Percentiles rank a stretch among this genome's conserved stretches.
Conservation (phyloP, 2,113 vertebrate species). For the Coptodon rendalli region DNA sequence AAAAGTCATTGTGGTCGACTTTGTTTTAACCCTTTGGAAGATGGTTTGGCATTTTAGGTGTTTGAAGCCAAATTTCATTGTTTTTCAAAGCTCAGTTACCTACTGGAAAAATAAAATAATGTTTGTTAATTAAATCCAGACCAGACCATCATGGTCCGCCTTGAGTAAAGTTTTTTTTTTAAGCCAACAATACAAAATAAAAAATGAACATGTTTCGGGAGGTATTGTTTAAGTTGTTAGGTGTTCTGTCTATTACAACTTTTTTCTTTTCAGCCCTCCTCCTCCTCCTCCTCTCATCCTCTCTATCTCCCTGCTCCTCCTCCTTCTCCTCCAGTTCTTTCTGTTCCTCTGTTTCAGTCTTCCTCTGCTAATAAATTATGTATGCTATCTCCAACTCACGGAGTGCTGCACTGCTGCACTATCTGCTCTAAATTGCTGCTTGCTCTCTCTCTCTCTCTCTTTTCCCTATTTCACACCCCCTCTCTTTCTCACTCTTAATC, state of each 20-base stretch:
- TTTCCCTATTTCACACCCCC: conserved; percentile 33
- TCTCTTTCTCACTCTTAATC: conserved; percentile 34
- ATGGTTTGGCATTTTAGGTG: neutral
- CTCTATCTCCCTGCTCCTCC: conserved; percentile 40
- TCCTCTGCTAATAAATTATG: conserved; percentile 76
- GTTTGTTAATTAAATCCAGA: neutral
- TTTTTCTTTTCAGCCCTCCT: conserved; percentile 53
- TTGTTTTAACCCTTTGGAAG: neutral
- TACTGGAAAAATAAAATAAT: neutral
- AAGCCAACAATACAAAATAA: neutral
- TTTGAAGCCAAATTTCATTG: neutral
- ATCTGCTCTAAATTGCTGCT: conserved; percentile 80
- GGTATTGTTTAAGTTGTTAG: conserved; percentile 4
- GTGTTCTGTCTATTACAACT: conserved; percentile 49
- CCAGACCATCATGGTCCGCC: neutral
- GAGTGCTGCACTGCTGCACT: conserved; percentile 79
- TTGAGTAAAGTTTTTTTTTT: neutral
- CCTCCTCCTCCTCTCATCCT: conserved; percentile 5
- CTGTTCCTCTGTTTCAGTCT: conserved; percentile 56
- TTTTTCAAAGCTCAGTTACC: neutral
- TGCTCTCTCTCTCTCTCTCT: conserved; percentile 58
- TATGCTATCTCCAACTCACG: conserved; percentile 73
- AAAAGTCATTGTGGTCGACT: neutral
- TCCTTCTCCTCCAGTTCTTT: conserved; percentile 47
- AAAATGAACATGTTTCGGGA: conserved; percentile 4